phyloP scores from a whole-genome alignment of 2,888 invertebrate genomes.

The Rhopalosiphum nymphaeae region DNA sequence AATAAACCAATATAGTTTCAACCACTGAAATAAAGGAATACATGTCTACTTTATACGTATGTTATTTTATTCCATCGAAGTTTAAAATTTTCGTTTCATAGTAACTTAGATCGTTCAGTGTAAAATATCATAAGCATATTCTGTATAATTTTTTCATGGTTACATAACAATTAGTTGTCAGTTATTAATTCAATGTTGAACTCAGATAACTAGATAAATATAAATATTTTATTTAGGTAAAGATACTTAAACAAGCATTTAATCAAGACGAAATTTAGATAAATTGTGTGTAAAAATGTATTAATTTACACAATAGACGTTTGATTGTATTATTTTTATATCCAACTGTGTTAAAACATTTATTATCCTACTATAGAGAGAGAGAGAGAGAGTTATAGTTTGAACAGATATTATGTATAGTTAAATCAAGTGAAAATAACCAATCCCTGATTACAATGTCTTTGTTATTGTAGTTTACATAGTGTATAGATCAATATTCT shows the following conservation, averaged over 20 bases:
- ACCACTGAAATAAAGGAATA: neutral
- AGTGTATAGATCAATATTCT: neutral
- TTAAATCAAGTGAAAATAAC: neutral
- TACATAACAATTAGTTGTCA: neutral
- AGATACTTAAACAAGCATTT: neutral
- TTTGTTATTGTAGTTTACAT: too few relatives aligned
- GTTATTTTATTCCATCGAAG: neutral
- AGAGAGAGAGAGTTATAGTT: neutral
- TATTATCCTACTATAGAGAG: neutral
- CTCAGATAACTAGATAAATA: neutral
- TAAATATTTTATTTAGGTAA: neutral
- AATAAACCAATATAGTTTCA: neutral
- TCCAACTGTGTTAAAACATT: neutral
- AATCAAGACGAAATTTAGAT: neutral
- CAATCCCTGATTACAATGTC: neutral
- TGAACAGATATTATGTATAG: neutral
- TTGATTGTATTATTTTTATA: neutral
- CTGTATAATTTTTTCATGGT: neutral
- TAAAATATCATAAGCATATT: too few relatives aligned
- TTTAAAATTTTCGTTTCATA: neutral
- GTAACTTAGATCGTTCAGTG: neutral
- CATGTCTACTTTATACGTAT: neutral
- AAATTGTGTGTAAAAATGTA: neutral
- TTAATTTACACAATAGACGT: neutral
- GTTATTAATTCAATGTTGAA: neutral